phyloP scores from a whole-genome alignment of 2,888 invertebrate genomes.

The Meiosimyza decipiens region DNA sequence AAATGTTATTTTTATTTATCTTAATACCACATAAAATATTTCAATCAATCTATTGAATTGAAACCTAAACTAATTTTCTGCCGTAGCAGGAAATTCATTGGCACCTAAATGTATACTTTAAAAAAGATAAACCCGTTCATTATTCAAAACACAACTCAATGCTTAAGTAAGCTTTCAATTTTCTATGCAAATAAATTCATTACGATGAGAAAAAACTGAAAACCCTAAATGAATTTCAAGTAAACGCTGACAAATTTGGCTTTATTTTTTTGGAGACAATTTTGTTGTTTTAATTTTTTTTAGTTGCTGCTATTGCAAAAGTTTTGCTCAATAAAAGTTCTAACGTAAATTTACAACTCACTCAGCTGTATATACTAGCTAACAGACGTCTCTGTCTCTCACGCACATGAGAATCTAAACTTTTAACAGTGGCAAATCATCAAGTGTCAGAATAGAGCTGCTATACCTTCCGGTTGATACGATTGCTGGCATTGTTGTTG shows the following conservation, averaged over 20 bases:
- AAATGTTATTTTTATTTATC: no score
- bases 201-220: background rate
- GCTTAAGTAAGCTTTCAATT: slow-evolving; percentile 4
- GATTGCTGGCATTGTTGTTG: background rate
- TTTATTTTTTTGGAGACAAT: no score
- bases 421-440: slow-evolving; percentile 4
- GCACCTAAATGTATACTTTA: background rate
- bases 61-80: no score
- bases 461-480: background rate
- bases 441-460: slow-evolving; percentile 4
- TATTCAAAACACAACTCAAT: background rate
- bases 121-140: background rate
- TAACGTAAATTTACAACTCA: slow-evolving; percentile 1
- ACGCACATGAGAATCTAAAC: background rate
- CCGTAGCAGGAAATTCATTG: background rate
- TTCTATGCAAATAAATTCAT: slow-evolving; percentile 17
- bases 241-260: background rate
- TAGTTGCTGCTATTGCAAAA: slow-evolving; percentile 5
- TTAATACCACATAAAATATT: no score
- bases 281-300: no score
- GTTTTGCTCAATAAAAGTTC: slow-evolving; percentile 2
- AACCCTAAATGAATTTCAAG: slow-evolving; percentile 5
- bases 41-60: no score
- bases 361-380: background rate
- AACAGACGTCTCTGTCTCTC: background rate